Evolutionary conservation across 2,888 invertebrate species (phyloP).

Genomic region (Acronicta leporina): DNA sequence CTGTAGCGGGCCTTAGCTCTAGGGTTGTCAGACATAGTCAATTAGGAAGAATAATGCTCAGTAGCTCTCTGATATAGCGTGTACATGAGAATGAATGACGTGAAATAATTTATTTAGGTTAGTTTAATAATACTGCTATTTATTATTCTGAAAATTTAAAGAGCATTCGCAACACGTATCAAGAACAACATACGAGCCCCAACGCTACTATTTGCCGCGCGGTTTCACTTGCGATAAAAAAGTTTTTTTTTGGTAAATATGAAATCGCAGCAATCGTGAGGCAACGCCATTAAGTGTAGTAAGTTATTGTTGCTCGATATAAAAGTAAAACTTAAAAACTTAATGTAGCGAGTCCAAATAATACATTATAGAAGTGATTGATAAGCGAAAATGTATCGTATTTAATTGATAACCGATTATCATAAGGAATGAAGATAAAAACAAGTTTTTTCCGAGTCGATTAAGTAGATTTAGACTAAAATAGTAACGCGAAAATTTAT

Average conservation of each 20-base stretch:
- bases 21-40: slow-evolving; percentile 48
- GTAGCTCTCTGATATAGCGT: slow-evolving; percentile 18
- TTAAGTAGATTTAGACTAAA: slow-evolving; percentile 53
- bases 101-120: slow-evolving; percentile 53
- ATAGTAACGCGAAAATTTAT: slow-evolving; percentile 39
- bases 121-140: slow-evolving; percentile 51
- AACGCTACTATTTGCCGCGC: slow-evolving; percentile 39
- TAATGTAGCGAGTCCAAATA: slow-evolving; percentile 54
- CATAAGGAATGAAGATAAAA: slow-evolving; percentile 22
- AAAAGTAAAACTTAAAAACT: slow-evolving; percentile 38
- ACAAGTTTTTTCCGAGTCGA: slow-evolving; percentile 48
- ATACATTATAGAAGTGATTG: slow-evolving; percentile 47
- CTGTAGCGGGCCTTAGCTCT: slow-evolving; percentile 28
- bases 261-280: slow-evolving; percentile 38
- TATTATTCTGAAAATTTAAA: slow-evolving; percentile 46
- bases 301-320: slow-evolving; percentile 61
- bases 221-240: slow-evolving; percentile 41
- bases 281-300: slow-evolving; percentile 69
- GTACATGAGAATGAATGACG: slow-evolving; percentile 14
- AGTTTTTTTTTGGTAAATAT: slow-evolving; percentile 34
- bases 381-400: slow-evolving; percentile 44
- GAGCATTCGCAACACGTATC: slow-evolving; percentile 27
- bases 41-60: slow-evolving; percentile 44
- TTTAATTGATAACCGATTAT: slow-evolving; percentile 42
- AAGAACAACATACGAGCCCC: slow-evolving; percentile 21